These are phyloP conservation scores for Solea senegalensis DNA, from an alignment of 2,113 vertebrate species.

Conservation along the genomic window DNA sequence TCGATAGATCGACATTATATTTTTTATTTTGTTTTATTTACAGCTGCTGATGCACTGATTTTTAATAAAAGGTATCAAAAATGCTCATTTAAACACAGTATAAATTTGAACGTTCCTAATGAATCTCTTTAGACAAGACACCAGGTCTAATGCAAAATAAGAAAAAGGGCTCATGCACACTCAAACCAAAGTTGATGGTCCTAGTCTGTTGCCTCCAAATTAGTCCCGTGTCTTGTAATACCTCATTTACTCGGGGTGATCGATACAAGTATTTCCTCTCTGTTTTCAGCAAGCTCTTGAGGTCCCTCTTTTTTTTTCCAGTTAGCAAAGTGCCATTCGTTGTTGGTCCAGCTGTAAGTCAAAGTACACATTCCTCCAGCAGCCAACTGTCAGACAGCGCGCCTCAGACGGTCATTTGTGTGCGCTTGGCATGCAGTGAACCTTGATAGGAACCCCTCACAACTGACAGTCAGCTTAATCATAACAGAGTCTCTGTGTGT, in stretches of 20 bases:
- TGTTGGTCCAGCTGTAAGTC: slow-evolving; percentile 56
- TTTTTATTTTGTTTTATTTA: too few species aligned
- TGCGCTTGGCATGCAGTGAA: slow-evolving; percentile 52
- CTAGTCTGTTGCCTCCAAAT: slow-evolving; percentile 64
- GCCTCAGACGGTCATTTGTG: slow-evolving; percentile 58
- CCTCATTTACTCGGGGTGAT: slow-evolving; percentile 53
- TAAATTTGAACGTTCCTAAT: too few species aligned
- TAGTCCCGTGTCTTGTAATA: slow-evolving; percentile 64
- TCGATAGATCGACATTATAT: too few species aligned
- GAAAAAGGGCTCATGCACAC: slow-evolving; percentile 30
- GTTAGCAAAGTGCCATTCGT: slow-evolving; percentile 40
- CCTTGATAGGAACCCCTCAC: slow-evolving; percentile 66
- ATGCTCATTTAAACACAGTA: too few species aligned
- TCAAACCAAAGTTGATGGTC: slow-evolving; percentile 48
- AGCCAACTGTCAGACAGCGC: slow-evolving; percentile 49
- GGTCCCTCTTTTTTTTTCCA: slow-evolving; percentile 15
- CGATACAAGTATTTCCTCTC: slow-evolving; percentile 67
- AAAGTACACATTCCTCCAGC: slow-evolving; percentile 48
- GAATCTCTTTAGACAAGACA: slow-evolving; percentile 4
- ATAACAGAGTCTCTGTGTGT: slow-evolving; percentile 61
- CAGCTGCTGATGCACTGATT: too few species aligned
- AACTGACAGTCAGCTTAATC: slow-evolving; percentile 77
- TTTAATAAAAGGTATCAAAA: too few species aligned
- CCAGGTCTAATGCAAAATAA: slow-evolving; percentile 18
- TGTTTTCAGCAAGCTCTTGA: slow-evolving; percentile 53